Base-by-base conservation (phyloP, 2,797 vertebrate genomes). In the Acanthis flammea region DNA sequence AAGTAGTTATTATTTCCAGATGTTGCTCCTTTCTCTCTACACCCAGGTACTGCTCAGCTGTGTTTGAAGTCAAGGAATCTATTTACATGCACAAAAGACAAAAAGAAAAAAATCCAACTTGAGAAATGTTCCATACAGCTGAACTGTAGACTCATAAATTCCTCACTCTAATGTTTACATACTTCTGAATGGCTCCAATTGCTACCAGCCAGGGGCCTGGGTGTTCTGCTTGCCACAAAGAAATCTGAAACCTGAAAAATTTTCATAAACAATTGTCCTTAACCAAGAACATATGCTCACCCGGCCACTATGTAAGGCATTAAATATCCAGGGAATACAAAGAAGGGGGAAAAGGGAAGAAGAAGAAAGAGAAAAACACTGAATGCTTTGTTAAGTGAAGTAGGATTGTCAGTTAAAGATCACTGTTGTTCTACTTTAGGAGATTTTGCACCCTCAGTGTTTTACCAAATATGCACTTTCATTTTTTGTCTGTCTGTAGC, bases 221-320 rank as follows among this genome's bases (percentile, higher is more conserved):
- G 44, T 95, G 92, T 96, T 87, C 78, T 72, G 88, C 90, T 97
- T 94, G 81, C 72, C 90, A 92, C 89, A 86, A 51, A 97, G 97
- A 96, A 96, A 97, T 95, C 94, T 94, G 86, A 97, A 97, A 97
- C 76, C 92, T 90, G 81, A 72, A 97, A 87, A 87, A 95, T 96
- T 95, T 97, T 96, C 92, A 80, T 91, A 97, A 98, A 97, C 94
- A 97, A 91, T 97, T 93, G 48, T 89, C 62, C 67, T 80, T 98
- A 97, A 98, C 62, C 76, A 96, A 92, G 58, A 97, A 91, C 97
- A 98, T 65, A 95, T 97, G 97, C 53, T 95, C 91, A 91, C 84
- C 57, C 86, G 21, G 28, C 75, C 66, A 91, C 92, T 93, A 60
- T 92, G 87, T 91, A 81, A 96, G 65, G 75, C 60, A 92, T 95